phyloP scores from a whole-genome alignment of 2,888 invertebrate genomes.

The Cataglyphis cursor region DNA sequence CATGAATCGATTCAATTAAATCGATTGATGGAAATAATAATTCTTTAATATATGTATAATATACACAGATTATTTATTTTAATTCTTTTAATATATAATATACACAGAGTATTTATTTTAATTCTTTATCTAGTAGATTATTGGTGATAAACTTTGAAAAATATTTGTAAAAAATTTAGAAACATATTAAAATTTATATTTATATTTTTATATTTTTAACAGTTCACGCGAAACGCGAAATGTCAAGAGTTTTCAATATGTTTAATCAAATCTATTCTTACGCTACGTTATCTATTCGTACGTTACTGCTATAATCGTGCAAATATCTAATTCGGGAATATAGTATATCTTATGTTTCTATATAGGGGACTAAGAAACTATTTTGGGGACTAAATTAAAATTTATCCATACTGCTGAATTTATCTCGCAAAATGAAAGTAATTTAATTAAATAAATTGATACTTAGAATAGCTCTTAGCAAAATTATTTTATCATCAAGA shows the following conservation, averaged over 20 bases:
- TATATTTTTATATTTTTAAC: background rate
- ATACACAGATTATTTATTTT: background rate
- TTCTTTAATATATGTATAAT: background rate
- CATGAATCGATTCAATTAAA: background rate
- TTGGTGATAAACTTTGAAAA: background rate
- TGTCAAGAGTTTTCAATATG: background rate
- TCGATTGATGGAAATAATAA: background rate
- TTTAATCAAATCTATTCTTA: background rate
- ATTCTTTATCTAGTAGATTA: background rate
- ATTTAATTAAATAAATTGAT: conserved; percentile 49
- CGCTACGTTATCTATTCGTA: too few relatives aligned
- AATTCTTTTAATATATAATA: background rate
- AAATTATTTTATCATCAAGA: conserved; percentile 26
- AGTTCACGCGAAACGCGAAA: background rate
- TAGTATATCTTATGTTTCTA: background rate
- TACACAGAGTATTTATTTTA: background rate
- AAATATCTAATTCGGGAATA: conserved; percentile 23
- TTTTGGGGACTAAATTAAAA: conserved; percentile 26
- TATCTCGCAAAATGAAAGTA: background rate
- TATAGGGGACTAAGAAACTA: background rate
- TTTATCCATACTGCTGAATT: conserved; percentile 29
- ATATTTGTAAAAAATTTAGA: background rate
- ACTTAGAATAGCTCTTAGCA: conserved; percentile 32
- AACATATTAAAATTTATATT: background rate
- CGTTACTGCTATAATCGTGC: background rate